Percentiles rank a stretch among this genome's conserved stretches.
Evolutionary conservation across 2,797 vertebrate species (phyloP).

Genomic region (Pelodytes ibericus): DNA sequence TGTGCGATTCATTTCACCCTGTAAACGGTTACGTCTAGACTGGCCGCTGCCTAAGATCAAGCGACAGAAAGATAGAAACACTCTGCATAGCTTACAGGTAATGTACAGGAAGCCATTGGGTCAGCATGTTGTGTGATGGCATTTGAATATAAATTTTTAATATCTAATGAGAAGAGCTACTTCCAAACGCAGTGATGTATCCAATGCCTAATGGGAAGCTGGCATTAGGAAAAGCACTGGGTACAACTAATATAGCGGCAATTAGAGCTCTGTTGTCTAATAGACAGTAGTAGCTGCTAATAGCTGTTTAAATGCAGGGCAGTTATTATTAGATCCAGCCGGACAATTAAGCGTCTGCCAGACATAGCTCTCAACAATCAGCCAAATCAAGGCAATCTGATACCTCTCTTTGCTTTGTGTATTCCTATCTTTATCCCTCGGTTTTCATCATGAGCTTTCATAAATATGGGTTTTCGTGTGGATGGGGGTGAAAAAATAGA

Average conservation of each 20-base stretch:
- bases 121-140: background rate
- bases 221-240: background rate
- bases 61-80: background rate
- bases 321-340: conserved; percentile 7
- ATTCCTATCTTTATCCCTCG: no score
- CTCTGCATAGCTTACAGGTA: background rate
- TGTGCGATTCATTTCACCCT: no score
- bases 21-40: no score
- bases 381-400: background rate
- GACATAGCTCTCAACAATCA: background rate
- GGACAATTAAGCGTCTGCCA: conserved; percentile 2
- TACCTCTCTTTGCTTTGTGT: no score
- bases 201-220: background rate
- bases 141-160: background rate
- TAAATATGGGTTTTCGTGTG: no score
- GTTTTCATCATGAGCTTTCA: no score
- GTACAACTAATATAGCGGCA: conserved; percentile 7
- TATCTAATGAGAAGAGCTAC: conserved; percentile 4
- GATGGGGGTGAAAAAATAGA: no score
- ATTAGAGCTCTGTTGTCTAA: conserved; percentile 2
- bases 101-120: conserved; percentile 1
- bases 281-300: background rate
- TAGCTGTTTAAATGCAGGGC: background rate
- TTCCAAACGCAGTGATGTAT: conserved; percentile 1
- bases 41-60: no score